Evolutionary conservation across 30 jellyfish, hydroid and myxozoan species (phyloP).

Genomic region (Chironex yamaguchii): DNA sequence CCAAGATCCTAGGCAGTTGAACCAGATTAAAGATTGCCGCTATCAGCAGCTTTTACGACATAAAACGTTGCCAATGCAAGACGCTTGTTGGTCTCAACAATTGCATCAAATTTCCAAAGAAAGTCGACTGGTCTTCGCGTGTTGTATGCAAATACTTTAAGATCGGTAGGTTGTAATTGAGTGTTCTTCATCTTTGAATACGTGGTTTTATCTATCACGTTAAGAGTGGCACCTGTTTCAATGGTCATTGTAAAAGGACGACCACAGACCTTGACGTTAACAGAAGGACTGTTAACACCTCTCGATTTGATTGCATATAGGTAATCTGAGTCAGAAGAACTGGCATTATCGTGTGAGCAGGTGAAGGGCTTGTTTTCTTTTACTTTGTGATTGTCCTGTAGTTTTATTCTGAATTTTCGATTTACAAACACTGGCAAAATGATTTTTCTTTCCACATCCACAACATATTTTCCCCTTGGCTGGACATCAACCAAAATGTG

Average conservation of each 20-base stretch:
- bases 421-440: slow-evolving; percentile 17
- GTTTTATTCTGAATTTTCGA: not conserved
- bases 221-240: slow-evolving; percentile 27
- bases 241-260: not conserved
- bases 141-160: not conserved
- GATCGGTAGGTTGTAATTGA: not conserved
- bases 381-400: too few relatives aligned
- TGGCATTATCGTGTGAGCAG: not conserved
- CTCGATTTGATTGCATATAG: not conserved
- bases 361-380: not conserved
- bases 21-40: slow-evolving; percentile 26
- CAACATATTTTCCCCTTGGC: slow-evolving; percentile 27
- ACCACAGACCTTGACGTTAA: not conserved
- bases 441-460: slow-evolving; percentile 3
- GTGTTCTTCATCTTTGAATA: not conserved
- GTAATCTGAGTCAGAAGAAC: slow-evolving; percentile 13
- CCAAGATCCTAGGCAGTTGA: too few relatives aligned
- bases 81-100: slow-evolving; percentile 2
- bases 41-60: not conserved
- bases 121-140: not conserved
- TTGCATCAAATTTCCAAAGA: slow-evolving; percentile 15
- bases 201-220: slow-evolving; percentile 8
- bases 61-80: not conserved
- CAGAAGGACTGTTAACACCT: not conserved
- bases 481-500: slow-evolving; percentile 6